Base-by-base conservation (phyloP, 1,140 invertebrate genomes). In the Nasonia giraulti region DNA sequence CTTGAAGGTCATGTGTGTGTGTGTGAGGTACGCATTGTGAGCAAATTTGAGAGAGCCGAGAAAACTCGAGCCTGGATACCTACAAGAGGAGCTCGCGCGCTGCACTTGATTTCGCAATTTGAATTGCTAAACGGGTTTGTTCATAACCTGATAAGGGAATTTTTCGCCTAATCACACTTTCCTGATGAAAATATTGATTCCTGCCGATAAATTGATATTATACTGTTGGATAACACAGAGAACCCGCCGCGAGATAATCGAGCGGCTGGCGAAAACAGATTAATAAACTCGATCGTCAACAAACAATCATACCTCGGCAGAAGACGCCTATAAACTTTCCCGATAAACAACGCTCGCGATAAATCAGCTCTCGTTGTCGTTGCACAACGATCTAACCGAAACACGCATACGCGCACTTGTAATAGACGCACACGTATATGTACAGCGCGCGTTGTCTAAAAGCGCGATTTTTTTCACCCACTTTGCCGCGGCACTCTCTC, bases 1-100 rank as follows among this genome's bases (percentile, higher is more conserved):
- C 69, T 82, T 80, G 89, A 89, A 89, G 89, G 88, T 89, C 88
- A 90, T 23, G 12, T 47, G 44, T 14, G n/a, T 68, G 8, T 68
- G 17, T 11, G 55, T 7, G 55, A n/a, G 55, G 2, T 20, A 62
- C 17, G 1, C 27, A 62, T 62, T 17, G 55, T n/a, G 27, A 71
- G 10, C 68, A 27, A 71, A 71, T 71, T 71, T n/a, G 27, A 71
- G 17, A 69, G 23, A 71, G 27, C 8, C 20, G 8, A 71, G 27
- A 71, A 71, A 71, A 71, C 3, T 17, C 27, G 7, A 33, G 27
- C 8, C 68, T 71, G n/a, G 27, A 37, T 37, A 4, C 33, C 5
- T 37, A 37, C 7, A 14, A 5, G 2, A 55, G 12, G 50, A 55
- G 50, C 8, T 1, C 14, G 62, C 8, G 17, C 17, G n/a, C n/a